Evolutionary conservation across 2,113 vertebrate species (phyloP).

Genomic region (Dromiciops gliroides): DNA sequence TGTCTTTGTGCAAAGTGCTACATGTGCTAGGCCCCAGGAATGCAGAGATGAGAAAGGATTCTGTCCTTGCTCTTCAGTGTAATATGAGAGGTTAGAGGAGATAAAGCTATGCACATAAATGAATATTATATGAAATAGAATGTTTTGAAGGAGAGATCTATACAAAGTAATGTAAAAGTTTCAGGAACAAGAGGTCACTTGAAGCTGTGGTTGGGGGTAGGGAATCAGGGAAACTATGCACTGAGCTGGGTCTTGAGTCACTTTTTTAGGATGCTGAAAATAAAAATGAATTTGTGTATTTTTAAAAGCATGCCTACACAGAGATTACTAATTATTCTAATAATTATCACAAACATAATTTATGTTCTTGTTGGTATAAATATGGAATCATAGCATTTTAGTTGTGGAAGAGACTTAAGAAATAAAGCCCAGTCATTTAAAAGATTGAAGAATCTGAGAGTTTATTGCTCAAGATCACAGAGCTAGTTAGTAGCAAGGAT

Average conservation of each 20-base stretch:
- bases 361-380: background rate
- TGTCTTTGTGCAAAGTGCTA: background rate
- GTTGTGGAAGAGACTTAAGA: background rate
- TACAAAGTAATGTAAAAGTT: background rate
- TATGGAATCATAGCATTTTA: background rate
- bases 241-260: background rate
- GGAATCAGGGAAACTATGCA: background rate
- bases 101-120: background rate
- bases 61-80: background rate
- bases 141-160: background rate
- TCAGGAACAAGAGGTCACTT: background rate
- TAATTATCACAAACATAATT: background rate
- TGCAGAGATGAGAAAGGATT: background rate
- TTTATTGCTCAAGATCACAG: background rate
- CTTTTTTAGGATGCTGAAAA: background rate
- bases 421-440: background rate
- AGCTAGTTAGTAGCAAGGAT: background rate
- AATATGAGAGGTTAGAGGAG: background rate
- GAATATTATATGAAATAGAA: background rate
- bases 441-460: background rate
- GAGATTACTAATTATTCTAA: background rate
- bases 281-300: background rate
- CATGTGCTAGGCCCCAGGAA: background rate
- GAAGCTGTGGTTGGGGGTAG: background rate
- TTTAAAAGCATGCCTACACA: background rate